Evolutionary conservation across 2,888 invertebrate species (phyloP), one percentile per base, ranked within the genome.

Genomic region (Hirtodrosophila duncani): DNA sequence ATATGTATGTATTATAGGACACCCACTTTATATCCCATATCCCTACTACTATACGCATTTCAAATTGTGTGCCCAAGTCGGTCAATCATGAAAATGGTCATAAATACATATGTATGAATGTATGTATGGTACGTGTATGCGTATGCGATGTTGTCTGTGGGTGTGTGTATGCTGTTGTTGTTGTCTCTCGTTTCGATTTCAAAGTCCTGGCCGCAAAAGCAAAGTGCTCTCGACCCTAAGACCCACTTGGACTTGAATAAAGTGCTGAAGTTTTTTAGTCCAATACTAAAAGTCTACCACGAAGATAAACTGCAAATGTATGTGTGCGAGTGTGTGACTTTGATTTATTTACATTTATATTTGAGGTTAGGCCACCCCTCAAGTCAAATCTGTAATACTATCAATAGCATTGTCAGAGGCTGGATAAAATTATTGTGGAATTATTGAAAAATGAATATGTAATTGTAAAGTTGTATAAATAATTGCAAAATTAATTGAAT

Each of bases 11-110:
- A 66, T 63, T 38, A 38, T 36, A 33, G 30, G 30, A 46, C 44
- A 26, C 37, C 39, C 48, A 10, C 23, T 16, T 29, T 26, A 18
- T 37, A 52, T 18, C 14, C 9, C 20, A 31, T 33, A 36, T 37
- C 27, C 43, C 21, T 36, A 39, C 14, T 24, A 6, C 14, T 31
- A 31, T 31, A 39, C 46, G 30, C 38, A 23, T 29, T 63, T 58
- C 46, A 58, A 58, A 55, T 42, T 50, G 61, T 46, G 41, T 53
- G 52, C 30, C 43, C 46, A 57, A 59, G 53, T 67, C 61, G 78
- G 74, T 74, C 74, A 74, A 63, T 74, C 78, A 70, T 74, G 74
- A 61, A 78, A 78, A 77, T 70, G 67, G 39, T 55, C 67, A 70
- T 70, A 74, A 72, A 77, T 77, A 61, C 45, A 56, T 31, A 39